These are phyloP conservation scores for Lucilia sericata DNA, from an alignment of 1,140 invertebrate genomes.

Conservation along the genomic window DNA sequence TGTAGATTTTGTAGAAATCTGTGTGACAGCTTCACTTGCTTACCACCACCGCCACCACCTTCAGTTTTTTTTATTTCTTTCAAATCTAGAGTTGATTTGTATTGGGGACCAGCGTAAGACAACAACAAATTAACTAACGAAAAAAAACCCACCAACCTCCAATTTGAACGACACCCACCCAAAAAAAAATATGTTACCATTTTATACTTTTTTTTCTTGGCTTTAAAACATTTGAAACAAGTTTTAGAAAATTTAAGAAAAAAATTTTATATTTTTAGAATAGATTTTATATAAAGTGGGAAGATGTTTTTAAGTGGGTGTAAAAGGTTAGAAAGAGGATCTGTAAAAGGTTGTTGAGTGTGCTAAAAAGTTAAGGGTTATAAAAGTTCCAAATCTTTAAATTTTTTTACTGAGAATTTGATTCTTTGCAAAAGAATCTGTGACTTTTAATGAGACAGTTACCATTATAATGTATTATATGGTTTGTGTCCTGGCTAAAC, in stretches of 20 bases:
- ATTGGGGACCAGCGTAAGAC: background rate
- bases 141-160: slow-evolving; percentile 20
- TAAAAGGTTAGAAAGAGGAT: no score
- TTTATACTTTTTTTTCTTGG: background rate
- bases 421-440: no score
- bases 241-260: background rate
- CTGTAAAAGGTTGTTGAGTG: no score
- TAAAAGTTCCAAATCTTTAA: no score
- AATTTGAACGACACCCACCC: slow-evolving; percentile 8
- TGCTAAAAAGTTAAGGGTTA: no score
- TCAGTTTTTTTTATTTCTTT: background rate
- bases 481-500: no score
- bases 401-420: no score
- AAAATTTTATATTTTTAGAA: background rate
- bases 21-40: background rate
- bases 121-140: background rate
- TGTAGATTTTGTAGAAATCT: background rate
- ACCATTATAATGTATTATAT: no score
- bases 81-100: background rate
- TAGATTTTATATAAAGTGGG: no score
- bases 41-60: background rate
- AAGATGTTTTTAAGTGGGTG: no score
- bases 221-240: background rate
- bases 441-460: no score
- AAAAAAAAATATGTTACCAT: background rate